Conservation (phyloP, 2,797 vertebrate genomes). For the Brachyrhaphis roseni region DNA sequence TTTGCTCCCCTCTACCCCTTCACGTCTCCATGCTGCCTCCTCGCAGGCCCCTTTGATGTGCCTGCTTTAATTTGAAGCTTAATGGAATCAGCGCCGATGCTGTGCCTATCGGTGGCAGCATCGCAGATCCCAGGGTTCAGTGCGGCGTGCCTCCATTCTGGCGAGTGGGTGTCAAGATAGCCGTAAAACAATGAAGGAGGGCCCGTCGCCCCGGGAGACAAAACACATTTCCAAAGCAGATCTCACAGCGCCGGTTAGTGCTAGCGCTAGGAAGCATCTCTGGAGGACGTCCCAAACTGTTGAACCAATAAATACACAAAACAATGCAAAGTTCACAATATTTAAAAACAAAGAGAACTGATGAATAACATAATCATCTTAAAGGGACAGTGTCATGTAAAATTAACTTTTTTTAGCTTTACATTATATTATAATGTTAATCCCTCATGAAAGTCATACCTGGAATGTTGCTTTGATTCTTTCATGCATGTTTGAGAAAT, state of each 20-base stretch:
- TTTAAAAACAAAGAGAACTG: not conserved
- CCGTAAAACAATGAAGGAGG: constrained; percentile 78
- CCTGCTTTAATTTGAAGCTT: constrained; percentile 84
- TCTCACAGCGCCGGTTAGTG: constrained; percentile 53
- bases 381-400: too few species aligned
- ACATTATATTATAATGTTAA: too few species aligned
- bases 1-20: constrained; percentile 64
- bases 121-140: constrained; percentile 80
- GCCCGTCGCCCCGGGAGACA: constrained; percentile 69
- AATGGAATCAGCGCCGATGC: constrained; percentile 81
- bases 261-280: constrained; percentile 41
- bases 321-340: not conserved
- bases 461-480: too few species aligned
- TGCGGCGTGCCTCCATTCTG: constrained; percentile 75
- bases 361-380: not conserved
- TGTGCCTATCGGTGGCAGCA: constrained; percentile 80
- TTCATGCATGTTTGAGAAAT: too few species aligned
- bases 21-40: constrained; percentile 75
- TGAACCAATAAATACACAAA: constrained; percentile 38
- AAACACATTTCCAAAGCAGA: constrained; percentile 73
- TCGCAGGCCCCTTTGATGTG: constrained; percentile 80
- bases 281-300: constrained; percentile 57
- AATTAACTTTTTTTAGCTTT: too few species aligned
- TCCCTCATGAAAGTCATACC: too few species aligned
- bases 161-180: constrained; percentile 81